phyloP scores from a whole-genome alignment of 2,113 vertebrate genomes.

The Galbula dea region DNA sequence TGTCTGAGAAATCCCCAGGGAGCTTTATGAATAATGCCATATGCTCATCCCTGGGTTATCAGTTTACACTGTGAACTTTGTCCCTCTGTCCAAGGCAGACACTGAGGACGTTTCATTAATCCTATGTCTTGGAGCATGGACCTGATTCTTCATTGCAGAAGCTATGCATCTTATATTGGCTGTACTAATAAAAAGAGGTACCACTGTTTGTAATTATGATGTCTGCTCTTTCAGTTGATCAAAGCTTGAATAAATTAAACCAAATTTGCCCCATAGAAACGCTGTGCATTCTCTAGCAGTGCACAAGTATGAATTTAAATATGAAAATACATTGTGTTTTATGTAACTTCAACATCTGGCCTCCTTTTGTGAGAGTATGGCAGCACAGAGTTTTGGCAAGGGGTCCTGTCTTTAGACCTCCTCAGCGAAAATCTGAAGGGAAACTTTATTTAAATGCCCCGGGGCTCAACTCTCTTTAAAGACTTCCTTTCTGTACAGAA shows the following conservation, averaged over 20 bases:
- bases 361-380: not conserved
- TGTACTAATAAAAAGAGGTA: constrained; percentile 71
- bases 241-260: not conserved
- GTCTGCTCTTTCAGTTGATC: not conserved
- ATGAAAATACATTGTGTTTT: not conserved
- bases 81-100: constrained; percentile 39
- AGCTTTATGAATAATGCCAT: not conserved
- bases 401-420: not conserved
- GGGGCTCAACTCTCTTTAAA: not conserved
- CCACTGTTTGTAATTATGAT: constrained; percentile 29
- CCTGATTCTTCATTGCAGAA: constrained; percentile 57
- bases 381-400: not conserved
- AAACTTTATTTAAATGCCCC: not conserved
- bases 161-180: constrained; percentile 74
- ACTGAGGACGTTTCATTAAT: constrained; percentile 24
- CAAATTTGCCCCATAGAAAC: not conserved
- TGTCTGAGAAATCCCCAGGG: not conserved
- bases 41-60: not conserved
- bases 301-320: not conserved
- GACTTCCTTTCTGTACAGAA: not conserved
- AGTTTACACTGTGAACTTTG: constrained; percentile 74
- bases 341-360: not conserved
- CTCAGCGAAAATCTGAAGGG: not conserved
- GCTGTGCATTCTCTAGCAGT: not conserved
- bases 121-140: constrained; percentile 49